Evolutionary conservation across 2,113 vertebrate genomes (phyloP).

Genomic region (Muntiacus muntjak): DNA sequence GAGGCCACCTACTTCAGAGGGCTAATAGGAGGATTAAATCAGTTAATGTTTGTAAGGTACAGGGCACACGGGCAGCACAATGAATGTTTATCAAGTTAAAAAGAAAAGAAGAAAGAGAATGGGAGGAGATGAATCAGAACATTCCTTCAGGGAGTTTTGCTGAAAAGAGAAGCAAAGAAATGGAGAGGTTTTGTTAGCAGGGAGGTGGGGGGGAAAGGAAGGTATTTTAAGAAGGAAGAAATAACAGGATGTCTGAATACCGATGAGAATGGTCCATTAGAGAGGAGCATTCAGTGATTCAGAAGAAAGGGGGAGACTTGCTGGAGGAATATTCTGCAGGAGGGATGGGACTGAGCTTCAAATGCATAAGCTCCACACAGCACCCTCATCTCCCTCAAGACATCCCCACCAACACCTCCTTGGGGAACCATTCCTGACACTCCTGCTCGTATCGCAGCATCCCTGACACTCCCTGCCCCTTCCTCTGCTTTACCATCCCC

Average conservation of each 20-base stretch:
- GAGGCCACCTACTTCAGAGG: neutral
- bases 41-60: neutral
- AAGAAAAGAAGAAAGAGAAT: neutral
- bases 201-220: neutral
- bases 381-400: neutral
- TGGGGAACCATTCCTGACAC: neutral
- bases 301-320: neutral
- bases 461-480: rapidly evolving
- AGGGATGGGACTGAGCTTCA: neutral
- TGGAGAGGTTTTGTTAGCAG: neutral
- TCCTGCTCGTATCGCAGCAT: rapidly evolving
- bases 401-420: rapidly evolving
- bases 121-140: neutral
- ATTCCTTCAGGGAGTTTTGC: neutral
- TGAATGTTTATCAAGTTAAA: neutral
- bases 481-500: neutral
- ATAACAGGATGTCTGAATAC: neutral
- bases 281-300: neutral
- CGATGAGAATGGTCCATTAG: neutral
- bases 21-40: neutral
- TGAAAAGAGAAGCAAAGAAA: neutral
- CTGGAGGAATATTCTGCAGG: neutral
- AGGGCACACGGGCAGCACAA: neutral
- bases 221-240: slow-evolving; percentile 6
- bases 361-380: rapidly evolving